A percentile compares a stretch with the other conserved stretches of the same genome.
Conservation (phyloP, 2,888 invertebrate genomes). For the Oasisia sp. region DNA sequence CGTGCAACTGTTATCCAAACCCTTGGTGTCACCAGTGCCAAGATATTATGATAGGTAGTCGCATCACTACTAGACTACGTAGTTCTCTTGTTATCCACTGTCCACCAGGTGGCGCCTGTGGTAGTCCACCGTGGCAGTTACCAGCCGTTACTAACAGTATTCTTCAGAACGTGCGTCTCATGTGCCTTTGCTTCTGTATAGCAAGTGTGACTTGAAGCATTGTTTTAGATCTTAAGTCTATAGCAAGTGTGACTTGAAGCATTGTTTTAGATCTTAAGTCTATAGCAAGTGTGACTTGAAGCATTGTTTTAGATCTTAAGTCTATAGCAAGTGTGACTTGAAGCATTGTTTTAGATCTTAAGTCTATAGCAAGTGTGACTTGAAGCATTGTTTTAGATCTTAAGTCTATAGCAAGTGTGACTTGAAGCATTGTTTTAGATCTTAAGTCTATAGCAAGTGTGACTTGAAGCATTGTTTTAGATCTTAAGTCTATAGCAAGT, state of each 20-base stretch:
- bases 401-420: background rate
- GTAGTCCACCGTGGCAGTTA: background rate
- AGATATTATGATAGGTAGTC: background rate
- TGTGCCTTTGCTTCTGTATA: background rate
- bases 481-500: background rate
- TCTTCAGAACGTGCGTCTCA: background rate
- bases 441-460: background rate
- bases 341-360: background rate
- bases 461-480: background rate
- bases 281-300: background rate
- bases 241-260: conserved; percentile 3
- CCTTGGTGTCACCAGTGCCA: background rate
- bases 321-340: background rate
- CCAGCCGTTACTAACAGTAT: background rate
- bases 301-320: background rate
- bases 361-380: background rate
- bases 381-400: background rate
- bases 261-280: conserved; percentile 5
- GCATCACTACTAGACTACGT: background rate
- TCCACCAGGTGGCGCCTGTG: background rate
- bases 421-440: background rate
- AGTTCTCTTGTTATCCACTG: background rate
- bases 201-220: conserved; percentile 3
- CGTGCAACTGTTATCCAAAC: background rate
- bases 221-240: background rate